Evolutionary conservation across 1,140 invertebrate species (phyloP), one percentile per base, ranked within the genome.

Genomic region (Steinernema feltiae): DNA sequence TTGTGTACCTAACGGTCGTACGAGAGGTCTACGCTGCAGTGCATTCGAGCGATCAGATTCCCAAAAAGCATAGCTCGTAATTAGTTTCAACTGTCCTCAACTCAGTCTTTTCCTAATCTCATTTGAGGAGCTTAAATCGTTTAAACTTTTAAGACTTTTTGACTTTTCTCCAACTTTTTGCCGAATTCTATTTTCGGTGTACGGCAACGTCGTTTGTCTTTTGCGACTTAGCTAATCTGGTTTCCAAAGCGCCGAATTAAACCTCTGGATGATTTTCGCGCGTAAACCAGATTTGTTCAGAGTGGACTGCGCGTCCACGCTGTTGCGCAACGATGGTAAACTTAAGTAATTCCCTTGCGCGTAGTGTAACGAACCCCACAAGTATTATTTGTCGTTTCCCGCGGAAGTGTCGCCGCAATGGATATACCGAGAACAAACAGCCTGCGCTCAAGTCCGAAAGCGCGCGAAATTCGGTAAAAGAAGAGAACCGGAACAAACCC

Each of bases 1-100:
- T 12, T 63, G 53, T 63, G 53, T 63, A 63, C 53, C 53, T 63
- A 63, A 63, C 53, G 53, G 53, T 15, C 53, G 53, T 41, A 18
- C 18, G 41, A 46, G 53, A 7, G 24, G 24, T 21, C 53, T 27
- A 27, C 53, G 24, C 7, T 63, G 15, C 53, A 18, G 35, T 41
- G 35, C 35, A 41, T 7, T 18, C 35, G 35, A n/a, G n/a, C n/a
- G n/a, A n/a, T n/a, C n/a, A n/a, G n/a, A n/a, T n/a, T n/a, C n/a
- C n/a, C n/a, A n/a, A n/a, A n/a, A n/a, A n/a, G n/a, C n/a, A n/a
- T n/a, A n/a, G n/a, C n/a, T n/a, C n/a, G n/a, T n/a, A n/a, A n/a
- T n/a, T n/a, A n/a, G n/a, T n/a, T n/a, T n/a, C n/a, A n/a, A n/a
- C n/a, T n/a, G n/a, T n/a, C n/a, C n/a, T n/a, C n/a, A n/a, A n/a